These are phyloP conservation scores for Ectropis grisescens DNA, from an alignment of 1,140 invertebrate genomes.

Conservation along the genomic window DNA sequence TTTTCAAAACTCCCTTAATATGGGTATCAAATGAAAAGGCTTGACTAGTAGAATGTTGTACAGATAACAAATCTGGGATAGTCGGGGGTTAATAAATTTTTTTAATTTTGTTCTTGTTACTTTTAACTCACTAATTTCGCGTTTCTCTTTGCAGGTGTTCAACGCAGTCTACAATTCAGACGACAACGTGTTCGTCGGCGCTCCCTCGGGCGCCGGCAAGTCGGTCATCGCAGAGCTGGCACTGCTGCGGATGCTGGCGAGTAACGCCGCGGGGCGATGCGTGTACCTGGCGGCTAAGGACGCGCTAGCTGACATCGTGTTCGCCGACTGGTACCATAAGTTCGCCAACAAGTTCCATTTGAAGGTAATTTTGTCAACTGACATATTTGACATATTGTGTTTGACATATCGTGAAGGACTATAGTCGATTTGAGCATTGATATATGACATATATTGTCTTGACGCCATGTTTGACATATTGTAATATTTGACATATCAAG, in stretches of 20 bases:
- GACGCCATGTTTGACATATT: too few relatives aligned
- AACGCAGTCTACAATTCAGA: constrained; percentile 99
- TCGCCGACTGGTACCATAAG: constrained; percentile 91
- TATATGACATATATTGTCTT: too few relatives aligned
- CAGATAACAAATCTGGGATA: too few relatives aligned
- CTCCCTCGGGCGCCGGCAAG: constrained; percentile 97
- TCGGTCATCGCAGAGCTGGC: constrained; percentile 98
- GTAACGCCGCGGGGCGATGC: constrained; percentile 80
- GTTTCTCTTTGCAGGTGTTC: constrained; percentile 83
- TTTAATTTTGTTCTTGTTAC: too few relatives aligned
- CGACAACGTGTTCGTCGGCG: constrained; percentile 98
- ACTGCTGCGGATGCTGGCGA: constrained; percentile 88
- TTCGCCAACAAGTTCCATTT: constrained; percentile 86
- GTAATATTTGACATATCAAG: too few relatives aligned
- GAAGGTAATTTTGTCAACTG: too few relatives aligned
- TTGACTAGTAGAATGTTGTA: too few relatives aligned
- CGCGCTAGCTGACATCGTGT: constrained; percentile 91
- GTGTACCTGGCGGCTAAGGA: constrained; percentile 96
- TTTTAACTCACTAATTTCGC: too few relatives aligned
- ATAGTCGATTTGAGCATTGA: background rate
- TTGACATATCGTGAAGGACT: background rate
- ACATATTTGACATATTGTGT: constrained; percentile 1
- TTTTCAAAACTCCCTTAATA: too few relatives aligned
- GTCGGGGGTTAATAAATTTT: too few relatives aligned
- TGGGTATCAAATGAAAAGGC: too few relatives aligned